Base-by-base conservation (phyloP, 2,888 invertebrate genomes). In the Deilephila elpenor region DNA sequence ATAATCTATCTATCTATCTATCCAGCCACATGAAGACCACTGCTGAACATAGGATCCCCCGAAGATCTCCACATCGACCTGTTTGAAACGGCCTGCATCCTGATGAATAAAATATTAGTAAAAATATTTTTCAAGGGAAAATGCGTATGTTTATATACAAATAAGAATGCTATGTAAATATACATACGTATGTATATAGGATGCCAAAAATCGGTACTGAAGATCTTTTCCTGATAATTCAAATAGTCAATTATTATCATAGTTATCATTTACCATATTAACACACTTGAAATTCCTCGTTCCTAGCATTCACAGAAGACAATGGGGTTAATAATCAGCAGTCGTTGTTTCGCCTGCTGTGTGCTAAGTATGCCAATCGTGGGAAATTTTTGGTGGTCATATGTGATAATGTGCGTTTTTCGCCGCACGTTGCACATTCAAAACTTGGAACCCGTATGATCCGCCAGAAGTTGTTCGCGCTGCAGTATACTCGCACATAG, bases 261-360 rank as follows among this genome's bases (percentile, higher is more conserved):
- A 60, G 14, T 60, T 20, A 60, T 25, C 8, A 44, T 17, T 51
- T 51, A 67, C 14, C 25, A 25, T 64, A 44, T 51, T 67, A 25
- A 67, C 67, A 67, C 44, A 67, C 51, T 67, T 67, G 25, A 67
- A 67, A 67, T 67, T 67, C 44, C 44, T 20, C 37, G 81, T 82
- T 77, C 80, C 78, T 78, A 76, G 80, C 83, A 81, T 82, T 83
- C 82, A 80, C 83, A 78, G 73, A 70, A 78, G 81, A 91, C 90
- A 91, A 91, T 87, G 81, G 84, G 79, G 88, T 89, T 89, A 88
- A 87, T 88, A 85, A 74, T 74, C 82, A 86, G 83, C 86, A 86
- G 84, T 82, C 86, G 78, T 37, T 72, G 53, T n/a, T 72, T 62
- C 34, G 32, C 32, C 19, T 8, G 51, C 19, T 59, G 71, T 80